Evolutionary conservation across 2,113 vertebrate genomes (phyloP), one percentile per base, ranked within the genome.

Genomic region (Amazona guildingii): DNA sequence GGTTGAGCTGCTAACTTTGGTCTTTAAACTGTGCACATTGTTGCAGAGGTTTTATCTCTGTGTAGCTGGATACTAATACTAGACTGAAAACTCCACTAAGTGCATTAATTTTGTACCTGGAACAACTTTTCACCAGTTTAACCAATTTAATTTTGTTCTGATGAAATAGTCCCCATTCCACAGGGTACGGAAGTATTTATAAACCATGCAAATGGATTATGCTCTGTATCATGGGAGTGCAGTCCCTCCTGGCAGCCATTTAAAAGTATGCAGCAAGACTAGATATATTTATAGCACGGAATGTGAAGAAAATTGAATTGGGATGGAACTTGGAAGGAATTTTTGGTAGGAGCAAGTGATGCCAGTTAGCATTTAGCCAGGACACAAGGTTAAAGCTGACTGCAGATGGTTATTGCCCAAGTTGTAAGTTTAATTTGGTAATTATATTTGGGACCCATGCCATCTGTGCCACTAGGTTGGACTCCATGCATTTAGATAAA

Each of bases 301-400:
- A 93, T 90, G 86, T 92, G 95, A 90, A 93, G 80, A 92, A 96
- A 93, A 94, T 81, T 86, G 48, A 79, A 75, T 94, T 96, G 95
- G 86, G 83, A 91, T 92, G 43, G 62, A 96, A 86, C 69, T 91
- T 92, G 35, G 68, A 66, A 90, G 69, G 39, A 91, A 88, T 88
- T 93, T 95, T 86, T 93, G 83, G 83, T 78, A 91, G 74, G 48
- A 93, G 81, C 68, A 25, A 87, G 46, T 18, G 72, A 67, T 92
- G 68, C 85, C 68, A 93, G 52, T 88, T 90, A 94, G 51, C 39
- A 24, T 72, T 88, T 83, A 86, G 62, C 73, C 46, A 72, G 69
- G 51, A 75, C 46, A 39, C 55, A 72, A 95, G 88, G 85, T 93
- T 94, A 89, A 94, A 84, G 52, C 39, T 92, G 62, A 87, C 55